These are phyloP conservation scores for Melanotus villosus DNA, from an alignment of 2,888 invertebrate genomes.

Conservation along the genomic window DNA sequence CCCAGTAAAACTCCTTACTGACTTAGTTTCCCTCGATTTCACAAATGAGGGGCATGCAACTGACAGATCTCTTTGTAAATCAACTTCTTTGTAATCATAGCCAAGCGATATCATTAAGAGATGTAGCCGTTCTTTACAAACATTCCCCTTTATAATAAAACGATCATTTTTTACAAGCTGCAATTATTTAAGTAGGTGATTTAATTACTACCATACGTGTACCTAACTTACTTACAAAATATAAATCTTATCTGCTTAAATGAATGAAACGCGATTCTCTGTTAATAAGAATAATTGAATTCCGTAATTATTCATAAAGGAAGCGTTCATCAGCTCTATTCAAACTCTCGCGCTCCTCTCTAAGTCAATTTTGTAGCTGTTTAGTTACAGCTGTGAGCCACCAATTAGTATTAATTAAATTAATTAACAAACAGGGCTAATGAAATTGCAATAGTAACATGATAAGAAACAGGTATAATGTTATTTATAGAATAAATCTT, in stretches of 20 bases:
- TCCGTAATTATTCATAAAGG: slow-evolving; percentile 27
- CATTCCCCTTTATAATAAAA: background rate
- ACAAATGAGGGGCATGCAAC: slow-evolving; percentile 1
- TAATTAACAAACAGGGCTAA: background rate
- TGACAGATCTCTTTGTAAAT: slow-evolving; percentile 12
- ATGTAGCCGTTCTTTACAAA: background rate
- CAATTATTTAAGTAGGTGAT: no score
- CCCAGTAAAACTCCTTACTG: background rate
- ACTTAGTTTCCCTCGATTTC: background rate
- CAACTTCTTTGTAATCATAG: background rate
- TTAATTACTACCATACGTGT: background rate
- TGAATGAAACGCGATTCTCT: background rate
- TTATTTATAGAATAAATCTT: no score
- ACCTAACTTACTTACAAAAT: background rate
- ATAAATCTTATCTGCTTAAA: background rate
- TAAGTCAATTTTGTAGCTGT: slow-evolving; percentile 39
- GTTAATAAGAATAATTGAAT: slow-evolving; percentile 32
- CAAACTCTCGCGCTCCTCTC: slow-evolving; percentile 24
- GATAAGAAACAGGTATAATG: no score
- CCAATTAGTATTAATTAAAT: background rate
- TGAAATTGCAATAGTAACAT: background rate
- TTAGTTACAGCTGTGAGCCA: background rate
- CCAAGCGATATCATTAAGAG: slow-evolving; percentile 1
- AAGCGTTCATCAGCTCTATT: slow-evolving; percentile 40
- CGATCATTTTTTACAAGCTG: no score